These are phyloP conservation scores for Scaptomyza hsui DNA, from an alignment of 1,140 invertebrate species.

Conservation along the genomic window DNA sequence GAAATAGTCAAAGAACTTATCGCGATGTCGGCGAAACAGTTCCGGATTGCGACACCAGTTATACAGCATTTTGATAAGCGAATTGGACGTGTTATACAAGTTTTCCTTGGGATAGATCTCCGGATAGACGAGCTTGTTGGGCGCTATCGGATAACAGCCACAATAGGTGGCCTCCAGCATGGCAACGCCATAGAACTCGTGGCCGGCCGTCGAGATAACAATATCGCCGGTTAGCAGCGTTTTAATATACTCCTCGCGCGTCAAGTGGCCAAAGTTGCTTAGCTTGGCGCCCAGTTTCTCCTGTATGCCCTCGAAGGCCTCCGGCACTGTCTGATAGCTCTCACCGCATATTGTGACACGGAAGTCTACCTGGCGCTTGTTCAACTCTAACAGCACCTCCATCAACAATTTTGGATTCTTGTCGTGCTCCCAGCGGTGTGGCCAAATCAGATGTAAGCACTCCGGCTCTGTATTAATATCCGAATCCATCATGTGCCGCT, in stretches of 20 bases:
- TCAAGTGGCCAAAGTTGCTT: constrained; percentile 87
- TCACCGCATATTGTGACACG: constrained; percentile 86
- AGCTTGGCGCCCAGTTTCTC: constrained; percentile 85
- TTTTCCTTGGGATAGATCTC: constrained; percentile 89
- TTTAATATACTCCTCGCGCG: constrained; percentile 86
- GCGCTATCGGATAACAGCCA: constrained; percentile 89
- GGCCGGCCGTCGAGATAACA: constrained; percentile 89
- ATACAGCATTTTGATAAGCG: constrained; percentile 85
- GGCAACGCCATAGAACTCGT: constrained; percentile 91
- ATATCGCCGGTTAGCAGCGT: constrained; percentile 86
- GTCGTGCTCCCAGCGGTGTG: constrained; percentile 93
- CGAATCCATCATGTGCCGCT: constrained; percentile 45
- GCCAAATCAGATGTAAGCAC: constrained; percentile 89
- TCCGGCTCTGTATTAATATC: constrained; percentile 44
- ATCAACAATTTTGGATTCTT: constrained; percentile 90
- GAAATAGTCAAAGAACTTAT: constrained; percentile 78
- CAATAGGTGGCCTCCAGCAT: constrained; percentile 89
- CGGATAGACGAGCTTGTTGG: constrained; percentile 89
- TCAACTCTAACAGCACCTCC: constrained; percentile 85
- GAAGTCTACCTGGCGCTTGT: constrained; percentile 86
- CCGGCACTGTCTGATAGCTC: constrained; percentile 84
- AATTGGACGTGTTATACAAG: constrained; percentile 86
- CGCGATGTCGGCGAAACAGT: constrained; percentile 71
- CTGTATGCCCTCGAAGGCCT: constrained; percentile 85
- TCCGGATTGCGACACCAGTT: constrained; percentile 84